These are phyloP conservation scores for Aleiodes alternator DNA, from an alignment of 2,888 invertebrate genomes.

Conservation along the genomic window DNA sequence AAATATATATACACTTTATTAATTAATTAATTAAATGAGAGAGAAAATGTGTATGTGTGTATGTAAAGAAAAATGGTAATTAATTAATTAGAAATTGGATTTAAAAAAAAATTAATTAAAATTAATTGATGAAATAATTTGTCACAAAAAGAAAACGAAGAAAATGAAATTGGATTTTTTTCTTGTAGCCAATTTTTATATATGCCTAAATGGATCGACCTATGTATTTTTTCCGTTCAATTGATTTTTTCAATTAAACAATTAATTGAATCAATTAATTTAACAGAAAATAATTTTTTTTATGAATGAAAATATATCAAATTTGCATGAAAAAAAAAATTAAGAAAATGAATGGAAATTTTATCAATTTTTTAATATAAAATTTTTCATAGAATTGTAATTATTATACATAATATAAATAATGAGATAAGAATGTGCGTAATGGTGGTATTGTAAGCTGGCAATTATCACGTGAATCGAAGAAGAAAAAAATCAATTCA, in stretches of 20 bases:
- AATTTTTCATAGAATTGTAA: constrained; percentile 31
- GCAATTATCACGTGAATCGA: constrained; percentile 40
- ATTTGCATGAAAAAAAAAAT: background rate
- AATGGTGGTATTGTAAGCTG: constrained; percentile 31
- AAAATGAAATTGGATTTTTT: constrained; percentile 70
- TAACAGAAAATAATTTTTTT: constrained; percentile 1
- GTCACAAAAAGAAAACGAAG: constrained; percentile 48
- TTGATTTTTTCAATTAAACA: constrained; percentile 12
- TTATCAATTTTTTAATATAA: constrained; percentile 31
- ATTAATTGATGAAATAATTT: constrained; percentile 7
- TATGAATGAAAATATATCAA: constrained; percentile 6
- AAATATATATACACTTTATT: constrained; percentile 42
- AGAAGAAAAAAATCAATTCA: constrained; percentile 16
- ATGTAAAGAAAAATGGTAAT: constrained; percentile 34
- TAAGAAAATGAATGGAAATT: background rate
- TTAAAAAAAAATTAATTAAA: constrained; percentile 38
- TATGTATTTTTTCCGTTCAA: constrained; percentile 62
- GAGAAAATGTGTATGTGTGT: constrained; percentile 51
- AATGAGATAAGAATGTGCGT: background rate
- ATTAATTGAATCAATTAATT: background rate
- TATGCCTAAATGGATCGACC: constrained; percentile 67
- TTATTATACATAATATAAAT: constrained; percentile 31
- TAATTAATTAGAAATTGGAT: constrained; percentile 42
- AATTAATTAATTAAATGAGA: constrained; percentile 40
- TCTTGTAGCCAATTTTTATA: constrained; percentile 72